Conservation (phyloP, 2,797 vertebrate species). For the Vipera latastei region DNA sequence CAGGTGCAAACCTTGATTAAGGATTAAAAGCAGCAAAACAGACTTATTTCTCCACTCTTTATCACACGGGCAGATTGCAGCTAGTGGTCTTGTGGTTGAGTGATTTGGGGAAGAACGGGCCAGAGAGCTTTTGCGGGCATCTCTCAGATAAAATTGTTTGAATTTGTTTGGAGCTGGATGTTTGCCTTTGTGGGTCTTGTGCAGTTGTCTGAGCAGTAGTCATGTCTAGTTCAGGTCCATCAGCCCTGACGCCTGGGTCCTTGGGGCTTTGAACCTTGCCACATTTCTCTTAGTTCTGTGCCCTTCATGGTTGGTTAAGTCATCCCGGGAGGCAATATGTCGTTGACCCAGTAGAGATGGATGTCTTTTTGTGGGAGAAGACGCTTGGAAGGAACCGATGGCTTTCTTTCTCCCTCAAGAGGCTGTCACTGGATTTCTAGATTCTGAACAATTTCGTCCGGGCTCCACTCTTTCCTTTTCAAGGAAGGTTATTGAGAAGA, state of each 20-base stretch:
- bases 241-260: background rate
- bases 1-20: background rate
- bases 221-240: background rate
- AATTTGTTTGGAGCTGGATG: background rate
- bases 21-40: background rate
- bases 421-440: background rate
- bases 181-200: background rate
- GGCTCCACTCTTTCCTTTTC: background rate
- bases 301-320: background rate
- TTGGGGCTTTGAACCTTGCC: background rate
- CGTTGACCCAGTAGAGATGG: background rate
- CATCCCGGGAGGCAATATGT: background rate
- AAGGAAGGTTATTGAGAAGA: background rate
- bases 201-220: background rate
- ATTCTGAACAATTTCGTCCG: background rate
- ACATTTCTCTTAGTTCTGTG: background rate
- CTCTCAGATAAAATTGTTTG: background rate
- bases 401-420: background rate
- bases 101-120: background rate
- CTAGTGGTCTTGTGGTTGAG: background rate
- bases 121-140: background rate
- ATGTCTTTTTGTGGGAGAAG: background rate
- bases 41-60: background rate
- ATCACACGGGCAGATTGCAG: background rate
- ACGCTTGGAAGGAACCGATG: background rate